Evolutionary conservation across 2,888 invertebrate genomes (phyloP).

Genomic region (Pristionchus fissidentatus): DNA sequence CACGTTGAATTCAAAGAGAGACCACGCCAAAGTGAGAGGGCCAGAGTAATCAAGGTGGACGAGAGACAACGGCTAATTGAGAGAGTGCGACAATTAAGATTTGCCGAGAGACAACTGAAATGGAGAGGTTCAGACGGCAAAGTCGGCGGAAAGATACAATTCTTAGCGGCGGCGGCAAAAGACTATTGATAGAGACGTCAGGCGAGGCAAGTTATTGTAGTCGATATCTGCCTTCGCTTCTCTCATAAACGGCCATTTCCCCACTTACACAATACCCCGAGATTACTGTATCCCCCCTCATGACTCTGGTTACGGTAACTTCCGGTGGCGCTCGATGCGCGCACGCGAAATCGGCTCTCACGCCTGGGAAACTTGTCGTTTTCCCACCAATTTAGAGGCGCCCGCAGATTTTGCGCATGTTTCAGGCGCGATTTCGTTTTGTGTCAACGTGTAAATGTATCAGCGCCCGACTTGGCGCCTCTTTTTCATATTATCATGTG

Average conservation of each 20-base stretch:
- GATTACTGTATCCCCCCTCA: not conserved
- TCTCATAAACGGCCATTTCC: not conserved
- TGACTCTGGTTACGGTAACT: not conserved
- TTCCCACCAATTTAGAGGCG: not conserved
- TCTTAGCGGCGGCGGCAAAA: slow-evolving; percentile 1
- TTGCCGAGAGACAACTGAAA: not conserved
- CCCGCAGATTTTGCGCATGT: too few species aligned
- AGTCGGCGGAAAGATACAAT: slow-evolving; percentile 29
- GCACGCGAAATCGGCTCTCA: not conserved
- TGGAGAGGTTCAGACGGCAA: not conserved
- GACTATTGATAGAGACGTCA: slow-evolving; percentile 40
- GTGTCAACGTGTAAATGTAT: slow-evolving; percentile 29
- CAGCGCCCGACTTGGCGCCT: not conserved
- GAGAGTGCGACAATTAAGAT: too few species aligned
- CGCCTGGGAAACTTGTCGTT: not conserved
- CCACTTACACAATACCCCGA: not conserved
- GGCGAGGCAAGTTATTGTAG: slow-evolving; percentile 2
- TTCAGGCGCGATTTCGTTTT: not conserved
- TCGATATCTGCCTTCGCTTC: slow-evolving; percentile 17
- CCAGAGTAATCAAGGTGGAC: not conserved
- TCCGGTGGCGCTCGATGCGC: not conserved
- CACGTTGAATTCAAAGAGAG: too few species aligned
- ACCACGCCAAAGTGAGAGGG: too few species aligned
- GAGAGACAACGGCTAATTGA: not conserved
- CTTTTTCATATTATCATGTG: too few species aligned